Conservation (phyloP, 2,113 vertebrate genomes). For the Mohoua ochrocephala region DNA sequence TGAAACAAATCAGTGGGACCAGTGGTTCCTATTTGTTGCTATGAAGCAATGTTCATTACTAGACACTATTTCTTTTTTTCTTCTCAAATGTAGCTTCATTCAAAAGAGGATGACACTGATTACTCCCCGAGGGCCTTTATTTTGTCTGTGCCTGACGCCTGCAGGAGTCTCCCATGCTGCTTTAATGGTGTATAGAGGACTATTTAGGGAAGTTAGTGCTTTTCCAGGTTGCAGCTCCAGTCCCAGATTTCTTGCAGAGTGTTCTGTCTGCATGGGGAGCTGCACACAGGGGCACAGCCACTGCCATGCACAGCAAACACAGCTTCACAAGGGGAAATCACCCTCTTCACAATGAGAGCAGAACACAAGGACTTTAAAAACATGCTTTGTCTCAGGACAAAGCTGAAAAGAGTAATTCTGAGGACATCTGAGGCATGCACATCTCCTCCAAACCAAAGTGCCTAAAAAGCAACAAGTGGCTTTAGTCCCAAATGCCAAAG, state of each 20-base stretch:
- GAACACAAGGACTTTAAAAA: not conserved
- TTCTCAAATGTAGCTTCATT: not conserved
- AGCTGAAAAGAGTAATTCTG: not conserved
- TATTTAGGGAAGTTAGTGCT: not conserved
- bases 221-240: not conserved
- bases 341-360: not conserved
- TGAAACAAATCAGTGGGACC: not conserved
- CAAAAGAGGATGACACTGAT: not conserved
- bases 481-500: not conserved
- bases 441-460: not conserved
- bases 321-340: not conserved
- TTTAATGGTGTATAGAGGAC: not conserved
- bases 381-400: not conserved
- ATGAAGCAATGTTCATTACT: not conserved
- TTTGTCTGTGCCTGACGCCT: not conserved
- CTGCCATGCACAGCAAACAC: not conserved
- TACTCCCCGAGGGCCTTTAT: not conserved
- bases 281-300: rapidly evolving
- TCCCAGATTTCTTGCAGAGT: not conserved
- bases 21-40: not conserved
- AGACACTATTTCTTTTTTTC: not conserved
- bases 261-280: not conserved
- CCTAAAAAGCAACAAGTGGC: not conserved
- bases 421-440: not conserved
- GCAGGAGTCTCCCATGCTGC: not conserved